Base-by-base conservation (phyloP, 2,113 vertebrate species). In the Sakesphorus luctuosus region DNA sequence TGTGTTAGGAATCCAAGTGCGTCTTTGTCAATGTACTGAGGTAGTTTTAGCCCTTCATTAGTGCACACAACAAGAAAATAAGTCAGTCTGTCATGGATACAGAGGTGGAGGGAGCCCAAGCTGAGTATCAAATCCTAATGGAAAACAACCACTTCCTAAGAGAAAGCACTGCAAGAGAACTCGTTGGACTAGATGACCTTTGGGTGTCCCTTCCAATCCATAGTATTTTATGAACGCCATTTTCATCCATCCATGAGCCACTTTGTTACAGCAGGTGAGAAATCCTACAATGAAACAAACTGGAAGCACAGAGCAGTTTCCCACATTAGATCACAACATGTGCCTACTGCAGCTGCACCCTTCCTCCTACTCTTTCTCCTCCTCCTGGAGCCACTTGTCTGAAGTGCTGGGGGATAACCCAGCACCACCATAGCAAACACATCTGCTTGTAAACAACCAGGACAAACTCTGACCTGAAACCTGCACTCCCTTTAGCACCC, bases 311-410 rank as follows among this genome's bases (percentile, higher is more conserved):
- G 43, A 26, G 9, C 2, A 1, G 20, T 71, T 23, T 80, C 38
- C 47, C 14, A 29, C 13, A 12, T 53, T 3, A 40, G 33, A 38
- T 77, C 35, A 53, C 24, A 71, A 16, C 28, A 13, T 9, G 20
- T 44, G 26, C 10, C 25, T 55, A 18, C 31, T 43, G 69, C 74
- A 68, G 23, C 25, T 38, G 26, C 15, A 11, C 18, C 29, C 43
- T 61, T 67, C 29, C 47, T 58, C 26, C 25, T 58, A n/a, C 25
- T 49, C 33, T 38, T 74, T 19, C 38, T 55, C 31, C 46, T 80
- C 40, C 56, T 29, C 61, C 14, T 1, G 0, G 38, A 16, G 13
- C 44, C 2, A 1, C 56, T 52, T 2, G 0, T 18, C 25, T 52
- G 49, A 35, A 3, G 4, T 1, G 1, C 43, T 38, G 10, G 11